These are phyloP conservation scores for Urocynchramus pylzowi DNA, from an alignment of 2,113 vertebrate genomes.

Conservation along the genomic window DNA sequence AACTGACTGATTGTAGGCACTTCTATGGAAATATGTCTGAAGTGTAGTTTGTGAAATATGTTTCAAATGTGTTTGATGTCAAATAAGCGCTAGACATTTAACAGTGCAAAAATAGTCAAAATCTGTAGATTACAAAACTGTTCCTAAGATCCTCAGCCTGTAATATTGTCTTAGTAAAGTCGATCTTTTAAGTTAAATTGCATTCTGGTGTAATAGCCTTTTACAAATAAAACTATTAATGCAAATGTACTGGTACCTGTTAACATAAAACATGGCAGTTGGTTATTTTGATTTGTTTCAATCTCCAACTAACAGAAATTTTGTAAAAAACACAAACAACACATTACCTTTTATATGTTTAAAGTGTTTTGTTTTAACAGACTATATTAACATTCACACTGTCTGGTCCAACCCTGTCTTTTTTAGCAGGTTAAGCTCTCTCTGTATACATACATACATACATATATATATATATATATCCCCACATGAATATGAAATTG, in stretches of 20 bases:
- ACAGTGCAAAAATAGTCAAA: constrained; percentile 65
- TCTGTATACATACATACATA: not conserved
- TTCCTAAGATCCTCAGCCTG: constrained; percentile 68
- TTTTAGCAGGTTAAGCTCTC: not conserved
- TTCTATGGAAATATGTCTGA: constrained; percentile 63
- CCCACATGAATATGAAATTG: not conserved
- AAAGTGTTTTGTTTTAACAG: constrained; percentile 10
- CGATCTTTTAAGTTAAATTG: constrained; percentile 41
- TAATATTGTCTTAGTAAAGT: constrained; percentile 69
- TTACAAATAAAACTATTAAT: constrained; percentile 57
- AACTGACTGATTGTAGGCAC: constrained; percentile 54
- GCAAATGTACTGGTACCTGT: constrained; percentile 53
- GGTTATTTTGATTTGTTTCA: constrained; percentile 44
- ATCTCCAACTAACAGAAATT: constrained; percentile 15
- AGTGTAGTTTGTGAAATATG: constrained; percentile 72
- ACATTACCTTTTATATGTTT: constrained; percentile 4
- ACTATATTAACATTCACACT: not conserved
- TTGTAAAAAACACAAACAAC: constrained; percentile 24
- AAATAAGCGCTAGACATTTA: constrained; percentile 73
- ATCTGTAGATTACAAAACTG: constrained; percentile 64
- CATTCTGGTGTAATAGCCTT: constrained; percentile 67
- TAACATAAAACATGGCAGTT: constrained; percentile 58
- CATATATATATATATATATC: not conserved
- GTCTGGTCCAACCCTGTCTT: constrained; percentile 1
- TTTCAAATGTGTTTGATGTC: constrained; percentile 73